A percentile compares a stretch with the other conserved stretches of the same genome.
These are phyloP conservation scores for Phyllotreta striolata DNA, from an alignment of 2,888 invertebrate genomes.

Conservation along the genomic window DNA sequence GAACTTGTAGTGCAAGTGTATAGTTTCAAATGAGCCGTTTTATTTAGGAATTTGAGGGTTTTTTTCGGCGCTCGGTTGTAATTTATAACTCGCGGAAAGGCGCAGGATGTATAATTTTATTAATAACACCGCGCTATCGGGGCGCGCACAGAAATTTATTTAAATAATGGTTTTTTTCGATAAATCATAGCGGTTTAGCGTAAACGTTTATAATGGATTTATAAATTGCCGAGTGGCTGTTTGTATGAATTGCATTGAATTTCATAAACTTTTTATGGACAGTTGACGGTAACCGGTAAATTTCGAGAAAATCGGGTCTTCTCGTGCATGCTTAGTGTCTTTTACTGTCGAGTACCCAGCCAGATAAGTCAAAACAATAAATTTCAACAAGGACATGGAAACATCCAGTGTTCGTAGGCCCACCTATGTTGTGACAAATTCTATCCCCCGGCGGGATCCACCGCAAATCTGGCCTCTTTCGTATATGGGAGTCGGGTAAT, in stretches of 20 bases:
- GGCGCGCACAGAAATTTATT: constrained; percentile 34
- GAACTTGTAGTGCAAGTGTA: constrained; percentile 27
- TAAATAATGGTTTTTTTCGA: constrained; percentile 30
- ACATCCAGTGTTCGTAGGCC: constrained; percentile 31
- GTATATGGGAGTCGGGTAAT: constrained; percentile 27
- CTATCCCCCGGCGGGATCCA: constrained; percentile 34
- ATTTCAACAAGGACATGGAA: constrained; percentile 16
- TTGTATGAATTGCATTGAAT: no score
- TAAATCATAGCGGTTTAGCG: constrained; percentile 33
- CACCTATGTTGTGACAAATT: constrained; percentile 47
- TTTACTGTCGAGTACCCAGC: neutral
- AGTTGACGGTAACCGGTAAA: no score
- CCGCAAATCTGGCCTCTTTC: constrained; percentile 35
- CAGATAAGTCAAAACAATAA: constrained; percentile 21
- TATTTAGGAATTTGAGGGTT: constrained; percentile 22
- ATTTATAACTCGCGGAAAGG: constrained; percentile 38
- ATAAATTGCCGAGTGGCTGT: constrained; percentile 13
- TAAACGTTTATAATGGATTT: constrained; percentile 26
- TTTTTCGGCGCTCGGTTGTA: constrained; percentile 29
- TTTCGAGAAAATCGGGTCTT: no score
- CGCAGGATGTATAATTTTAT: constrained; percentile 41
- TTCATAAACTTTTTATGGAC: no score
- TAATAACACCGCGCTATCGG: constrained; percentile 32
- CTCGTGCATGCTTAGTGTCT: no score
- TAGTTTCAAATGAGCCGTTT: constrained; percentile 29